Base-by-base conservation (phyloP, 2,113 vertebrate genomes). In the Tautogolabrus adspersus region DNA sequence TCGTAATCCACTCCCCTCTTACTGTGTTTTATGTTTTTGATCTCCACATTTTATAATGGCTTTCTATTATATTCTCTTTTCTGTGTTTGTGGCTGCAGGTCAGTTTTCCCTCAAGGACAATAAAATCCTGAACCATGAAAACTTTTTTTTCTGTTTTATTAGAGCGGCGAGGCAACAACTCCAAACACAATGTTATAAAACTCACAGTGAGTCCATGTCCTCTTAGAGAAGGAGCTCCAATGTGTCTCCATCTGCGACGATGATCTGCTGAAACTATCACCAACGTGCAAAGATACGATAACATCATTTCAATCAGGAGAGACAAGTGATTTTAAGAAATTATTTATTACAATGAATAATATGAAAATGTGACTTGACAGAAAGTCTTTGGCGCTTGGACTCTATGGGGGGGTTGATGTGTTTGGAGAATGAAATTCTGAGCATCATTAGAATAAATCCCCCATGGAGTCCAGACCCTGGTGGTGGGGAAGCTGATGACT, bases 91-190 rank as follows among this genome's bases (percentile, higher is more conserved):
- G 56, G 63, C 77, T 78, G 78, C 73, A 73, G 65, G 47, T 56
- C 71, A 61, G 51, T 60, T 79, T 75, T 66, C 66, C 77, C 71
- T 66, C 26, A 15, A 65, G 65, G 58, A 22, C 71, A 34, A 73
- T 87, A 62, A 77, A 85, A 26, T 30, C 56, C 12, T 66, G 61
- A 83, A 77, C 69, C 42, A 49, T 77, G 63, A 83, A 79, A 75
- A 63, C 38, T 65, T 38, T 74, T 42, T 44, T 40, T 69, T 66
- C 62, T 38, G 8, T 79, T 34, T 75, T 78, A 61, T 59, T 68
- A 66, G n/a, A 18, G 11, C 3, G 9, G 26, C 57, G 26, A 49
- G 62, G 58, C 67, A 89, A 78, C 54, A 60, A 26, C 42, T 74
- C 60, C 42, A 18, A 47, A 51, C 58, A 57, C 13, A 68, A 52